These are phyloP conservation scores for Enteromius paludinosus DNA, from an alignment of 2,797 vertebrate genomes.

Conservation along the genomic window DNA sequence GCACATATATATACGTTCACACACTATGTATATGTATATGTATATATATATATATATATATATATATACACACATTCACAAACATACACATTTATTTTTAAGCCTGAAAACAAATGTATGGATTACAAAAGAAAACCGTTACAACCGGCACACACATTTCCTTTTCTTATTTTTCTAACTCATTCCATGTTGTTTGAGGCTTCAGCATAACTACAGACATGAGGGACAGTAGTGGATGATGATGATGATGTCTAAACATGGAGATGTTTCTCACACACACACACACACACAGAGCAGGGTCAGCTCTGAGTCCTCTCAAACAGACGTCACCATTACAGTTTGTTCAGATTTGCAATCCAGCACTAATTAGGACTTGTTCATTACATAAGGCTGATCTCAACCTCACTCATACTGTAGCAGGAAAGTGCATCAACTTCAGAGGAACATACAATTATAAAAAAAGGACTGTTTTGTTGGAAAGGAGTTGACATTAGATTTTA, in stretches of 20 bases:
- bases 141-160: neutral
- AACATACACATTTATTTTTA: too few relatives aligned
- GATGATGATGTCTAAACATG: neutral
- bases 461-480: neutral
- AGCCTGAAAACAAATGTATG: neutral
- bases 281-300: neutral
- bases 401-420: neutral
- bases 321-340: neutral
- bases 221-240: neutral
- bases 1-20: too few relatives aligned
- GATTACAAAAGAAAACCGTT: neutral
- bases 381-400: neutral
- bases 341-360: neutral
- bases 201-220: neutral
- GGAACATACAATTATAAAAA: neutral
- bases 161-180: constrained; percentile 54
- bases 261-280: neutral
- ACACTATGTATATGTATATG: too few relatives aligned
- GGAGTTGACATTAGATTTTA: neutral
- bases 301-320: neutral
- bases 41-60: too few relatives aligned
- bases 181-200: constrained; percentile 51
- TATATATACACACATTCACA: too few relatives aligned
- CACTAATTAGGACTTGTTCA: neutral
- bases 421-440: neutral